These are phyloP conservation scores for Leptodirus hochenwartii DNA, from an alignment of 2,888 invertebrate species.

Conservation along the genomic window DNA sequence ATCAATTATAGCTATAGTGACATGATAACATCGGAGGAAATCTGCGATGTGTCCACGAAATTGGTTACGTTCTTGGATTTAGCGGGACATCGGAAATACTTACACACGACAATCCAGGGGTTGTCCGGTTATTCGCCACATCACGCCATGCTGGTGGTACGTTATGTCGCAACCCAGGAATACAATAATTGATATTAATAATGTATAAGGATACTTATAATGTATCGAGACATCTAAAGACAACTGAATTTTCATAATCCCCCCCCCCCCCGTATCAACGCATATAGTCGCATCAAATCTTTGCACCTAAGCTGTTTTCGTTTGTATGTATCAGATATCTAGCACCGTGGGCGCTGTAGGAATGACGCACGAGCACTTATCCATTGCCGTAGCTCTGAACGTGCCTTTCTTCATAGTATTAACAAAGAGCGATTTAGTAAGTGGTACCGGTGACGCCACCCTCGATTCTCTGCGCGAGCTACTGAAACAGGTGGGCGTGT, in stretches of 20 bases:
- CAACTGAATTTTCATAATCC: too few relatives aligned
- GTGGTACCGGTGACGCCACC: constrained; percentile 32
- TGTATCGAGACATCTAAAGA: too few relatives aligned
- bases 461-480: constrained; percentile 39
- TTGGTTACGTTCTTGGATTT: constrained; percentile 89
- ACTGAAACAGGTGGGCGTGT: constrained; percentile 45
- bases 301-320: too few relatives aligned
- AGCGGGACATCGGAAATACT: constrained; percentile 91
- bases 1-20: constrained; percentile 80
- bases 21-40: constrained; percentile 81
- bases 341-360: constrained; percentile 62
- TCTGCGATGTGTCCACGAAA: constrained; percentile 83
- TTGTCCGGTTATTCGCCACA: constrained; percentile 87
- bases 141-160: constrained; percentile 71
- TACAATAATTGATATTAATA: too few relatives aligned
- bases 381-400: constrained; percentile 60
- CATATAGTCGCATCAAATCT: too few relatives aligned
- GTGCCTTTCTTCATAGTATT: constrained; percentile 87
- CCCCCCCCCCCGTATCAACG: too few relatives aligned
- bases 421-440: constrained; percentile 82
- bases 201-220: too few relatives aligned
- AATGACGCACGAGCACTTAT: constrained; percentile 82
- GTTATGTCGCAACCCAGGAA: too few relatives aligned
- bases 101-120: constrained; percentile 88
- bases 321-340: constrained; percentile 46